A percentile compares a stretch with the other conserved stretches of the same genome.
Conservation (phyloP, 64 coral and sea anemone genomes). For the Orbicella faveolata region DNA sequence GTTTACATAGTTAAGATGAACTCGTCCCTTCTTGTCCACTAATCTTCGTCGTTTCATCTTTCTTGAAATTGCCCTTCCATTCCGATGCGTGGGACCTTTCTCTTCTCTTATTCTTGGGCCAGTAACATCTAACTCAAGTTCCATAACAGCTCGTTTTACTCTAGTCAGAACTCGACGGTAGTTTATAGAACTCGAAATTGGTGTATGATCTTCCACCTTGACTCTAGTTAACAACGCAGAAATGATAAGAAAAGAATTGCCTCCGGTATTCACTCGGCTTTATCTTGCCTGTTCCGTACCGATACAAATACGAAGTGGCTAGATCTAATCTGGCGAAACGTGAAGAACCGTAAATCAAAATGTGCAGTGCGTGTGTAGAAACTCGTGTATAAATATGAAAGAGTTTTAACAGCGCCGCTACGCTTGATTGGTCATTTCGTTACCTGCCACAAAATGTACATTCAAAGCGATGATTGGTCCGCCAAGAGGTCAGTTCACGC, state of each 20-base stretch:
- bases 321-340: too few species aligned
- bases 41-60: conserved; percentile 71
- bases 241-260: conserved; percentile 2
- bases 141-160: conserved; percentile 51
- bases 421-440: background rate
- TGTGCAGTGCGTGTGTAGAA: too few species aligned
- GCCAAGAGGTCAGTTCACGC: conserved; percentile 1
- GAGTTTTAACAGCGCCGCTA: background rate
- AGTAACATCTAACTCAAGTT: conserved; percentile 64
- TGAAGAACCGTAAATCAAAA: too few species aligned
- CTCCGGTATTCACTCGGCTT: background rate
- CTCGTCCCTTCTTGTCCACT: conserved; percentile 62
- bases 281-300: background rate
- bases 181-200: conserved; percentile 34
- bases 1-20: conserved; percentile 53
- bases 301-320: background rate
- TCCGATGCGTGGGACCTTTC: conserved; percentile 43
- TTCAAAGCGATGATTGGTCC: conserved; percentile 29
- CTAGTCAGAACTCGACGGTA: conserved; percentile 25
- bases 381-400: background rate
- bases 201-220: conserved; percentile 32
- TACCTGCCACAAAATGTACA: conserved; percentile 31
- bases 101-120: conserved; percentile 28
- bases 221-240: background rate
- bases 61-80: conserved; percentile 51